Evolutionary conservation across 2,113 vertebrate genomes (phyloP), one percentile per base, ranked within the genome.

Genomic region (Xenus cinereus): DNA sequence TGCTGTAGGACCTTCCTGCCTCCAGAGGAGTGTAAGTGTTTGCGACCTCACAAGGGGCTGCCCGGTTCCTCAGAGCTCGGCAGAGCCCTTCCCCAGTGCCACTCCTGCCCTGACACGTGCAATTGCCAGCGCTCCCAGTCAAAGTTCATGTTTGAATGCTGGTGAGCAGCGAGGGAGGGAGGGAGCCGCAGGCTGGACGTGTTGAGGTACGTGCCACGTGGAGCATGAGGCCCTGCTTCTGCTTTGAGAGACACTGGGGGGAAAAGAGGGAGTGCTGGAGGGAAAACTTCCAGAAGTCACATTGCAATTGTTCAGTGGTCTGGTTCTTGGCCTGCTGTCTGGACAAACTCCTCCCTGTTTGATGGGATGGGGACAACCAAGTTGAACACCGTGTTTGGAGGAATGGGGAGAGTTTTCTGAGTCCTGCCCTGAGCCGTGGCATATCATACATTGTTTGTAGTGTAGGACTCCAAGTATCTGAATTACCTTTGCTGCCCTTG

Each of bases 81-180:
- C 41, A 51, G 72, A 93, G 66, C 77, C 56, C 63, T 84, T 79
- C 53, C 30, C 41, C 2, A 0, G 35, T n/a, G n/a, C 63, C 0
- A 0, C 30, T 87, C 8, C 71, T n/a, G 32, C 39, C 57, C 82
- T 39, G 56, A 48, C 56, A 37, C 0, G 0, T 30, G 77, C 19
- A 9, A 10, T 13, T 66, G 22, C 32, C 51, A 27, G 82, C 0
- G 7, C 20, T 86, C 35, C n/a, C 33, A 1, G 27, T 43, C 51
- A 46, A 5, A 64, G 15, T 16, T 43, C 53, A 4, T 0, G 0
- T 45, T 2, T 7, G 54, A 46, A 4, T 30, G 0, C 15, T 3
- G 19, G 43, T 5, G 67, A 57, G 77, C 60, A 22, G 93, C 0
- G 0, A 79, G 45, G 46, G 22, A 35, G 46, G 41, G 68, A 54